Evolutionary conservation across 2,888 invertebrate species (phyloP), one percentile per base, ranked within the genome.

Genomic region (Platycnemis pennipes): DNA sequence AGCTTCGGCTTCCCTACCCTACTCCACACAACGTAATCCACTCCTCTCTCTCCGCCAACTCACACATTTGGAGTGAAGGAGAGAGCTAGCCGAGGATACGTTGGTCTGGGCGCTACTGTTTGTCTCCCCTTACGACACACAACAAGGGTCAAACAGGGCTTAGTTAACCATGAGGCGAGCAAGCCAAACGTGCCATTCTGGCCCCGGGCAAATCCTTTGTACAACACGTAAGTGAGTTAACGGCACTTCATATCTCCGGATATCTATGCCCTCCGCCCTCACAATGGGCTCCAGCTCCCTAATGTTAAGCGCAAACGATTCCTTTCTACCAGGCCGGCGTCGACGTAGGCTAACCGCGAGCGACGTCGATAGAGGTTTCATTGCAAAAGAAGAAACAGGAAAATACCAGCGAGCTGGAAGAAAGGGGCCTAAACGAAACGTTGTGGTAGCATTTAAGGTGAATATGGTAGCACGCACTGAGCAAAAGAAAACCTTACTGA

Each of bases 101-200:
- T 37, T 31, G 37, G 77, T 37, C 77, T 77, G 49, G n/a, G 3
- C 37, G 77, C 77, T 77, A 37, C 77, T 77, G 37, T 77, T 77
- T 77, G 77, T 77, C 77, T 77, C 77, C 37, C n/a, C 37, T 2
- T 77, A 37, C 77, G 77, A 77, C 77, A 77, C 37, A 37, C 77
- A 77, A 77, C 77, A 77, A 77, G 77, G 77, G 77, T 77, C 77
- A 77, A 77, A 77, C 77, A 77, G 31, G 77, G 77, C 77, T 77
- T 77, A 77, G 77, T 77, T 77, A 77, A 77, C 77, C 77, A 37
- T 77, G 77, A 37, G 37, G 77, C 5, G 77, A 37, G 77, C 77
- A 77, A 31, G n/a, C 63, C 26, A 7, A 63, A 63, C 63, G 63
- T n/a, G 37, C 77, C 77, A 37, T 77, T 37, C 37, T 37, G 77